phyloP scores from a whole-genome alignment of 2,113 vertebrate genomes.

The Pithys albifrons region DNA sequence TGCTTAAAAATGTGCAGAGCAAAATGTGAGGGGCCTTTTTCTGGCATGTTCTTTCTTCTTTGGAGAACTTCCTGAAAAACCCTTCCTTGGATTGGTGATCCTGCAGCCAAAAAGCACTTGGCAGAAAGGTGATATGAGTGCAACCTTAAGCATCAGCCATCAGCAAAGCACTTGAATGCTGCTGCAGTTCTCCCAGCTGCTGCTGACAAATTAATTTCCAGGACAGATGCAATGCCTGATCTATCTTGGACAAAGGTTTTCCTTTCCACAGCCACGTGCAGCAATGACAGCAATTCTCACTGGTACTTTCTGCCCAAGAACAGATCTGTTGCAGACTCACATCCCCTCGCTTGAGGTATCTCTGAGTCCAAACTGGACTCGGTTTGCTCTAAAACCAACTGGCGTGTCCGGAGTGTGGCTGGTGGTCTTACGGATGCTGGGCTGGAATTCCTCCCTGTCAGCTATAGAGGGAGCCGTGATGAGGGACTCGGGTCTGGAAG shows the following conservation, averaged over 20 bases:
- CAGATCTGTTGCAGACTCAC: neutral
- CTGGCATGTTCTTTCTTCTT: neutral
- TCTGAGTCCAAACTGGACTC: neutral
- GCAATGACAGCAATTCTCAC: neutral
- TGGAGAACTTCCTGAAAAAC: neutral
- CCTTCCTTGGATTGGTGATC: neutral
- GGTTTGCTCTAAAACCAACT: neutral
- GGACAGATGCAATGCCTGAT: neutral
- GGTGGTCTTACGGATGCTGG: neutral
- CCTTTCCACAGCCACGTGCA: neutral
- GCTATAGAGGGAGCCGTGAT: neutral
- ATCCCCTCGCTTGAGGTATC: neutral
- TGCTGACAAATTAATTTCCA: constrained; percentile 5
- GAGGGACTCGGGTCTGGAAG: neutral
- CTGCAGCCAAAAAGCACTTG: neutral
- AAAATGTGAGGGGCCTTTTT: neutral
- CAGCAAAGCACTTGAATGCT: neutral
- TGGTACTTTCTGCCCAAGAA: neutral
- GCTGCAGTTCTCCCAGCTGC: neutral
- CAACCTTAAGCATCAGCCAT: neutral
- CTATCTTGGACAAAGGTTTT: neutral
- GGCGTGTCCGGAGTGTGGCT: neutral
- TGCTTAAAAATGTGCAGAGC: neutral
- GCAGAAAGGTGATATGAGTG: neutral
- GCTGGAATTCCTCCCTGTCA: neutral